Base-by-base conservation (phyloP, 2,113 vertebrate genomes). In the Pangasianodon gigas region DNA sequence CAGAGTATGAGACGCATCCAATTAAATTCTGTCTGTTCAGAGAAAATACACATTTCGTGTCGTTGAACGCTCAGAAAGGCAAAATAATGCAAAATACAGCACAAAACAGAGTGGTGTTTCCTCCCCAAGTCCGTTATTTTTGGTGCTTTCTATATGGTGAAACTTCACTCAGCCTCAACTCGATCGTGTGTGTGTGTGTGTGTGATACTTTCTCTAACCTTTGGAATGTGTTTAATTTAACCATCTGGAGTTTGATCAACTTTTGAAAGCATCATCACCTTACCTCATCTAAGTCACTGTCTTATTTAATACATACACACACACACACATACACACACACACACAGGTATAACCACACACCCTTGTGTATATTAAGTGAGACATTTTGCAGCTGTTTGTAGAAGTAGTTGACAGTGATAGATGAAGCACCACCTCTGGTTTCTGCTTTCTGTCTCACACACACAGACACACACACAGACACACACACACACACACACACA, bases 321-420 rank as follows among this genome's bases (percentile, higher is more conserved):
- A 86, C 91, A 85, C 91, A 88, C 75, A 52, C 91, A 48, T 89
- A 77, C 90, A 79, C 85, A 89, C 77, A 90, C 90, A 85, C 87
- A 85, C 92, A 86, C 87, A 83, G 86, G 90, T 89, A 84, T 89
- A 89, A 92, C 83, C 91, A 86, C 90, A 92, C 89, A 90, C 88
- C 79, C 92, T 92, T 67, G 84, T 83, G 88, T 92, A 94, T 93
- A 94, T 95, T 94, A 95, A 94, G 92, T 92, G 93, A 94, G 95
- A 96, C 93, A 84, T 95, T 93, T 92, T 93, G 95, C 94, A 96
- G 95, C 95, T 96, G 95, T 95, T 96, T 95, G 93, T 93, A 90
- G 92, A 94, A 91, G 83, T 82, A 91, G 87, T 92, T 95, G 96
- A 96, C 95, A 95, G 91, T 96, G 95, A 96, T 95, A 92, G 92